Evolutionary conservation across 2,797 vertebrate genomes (phyloP), one percentile per base, ranked within the genome.

Genomic region (Champsocephalus esox): DNA sequence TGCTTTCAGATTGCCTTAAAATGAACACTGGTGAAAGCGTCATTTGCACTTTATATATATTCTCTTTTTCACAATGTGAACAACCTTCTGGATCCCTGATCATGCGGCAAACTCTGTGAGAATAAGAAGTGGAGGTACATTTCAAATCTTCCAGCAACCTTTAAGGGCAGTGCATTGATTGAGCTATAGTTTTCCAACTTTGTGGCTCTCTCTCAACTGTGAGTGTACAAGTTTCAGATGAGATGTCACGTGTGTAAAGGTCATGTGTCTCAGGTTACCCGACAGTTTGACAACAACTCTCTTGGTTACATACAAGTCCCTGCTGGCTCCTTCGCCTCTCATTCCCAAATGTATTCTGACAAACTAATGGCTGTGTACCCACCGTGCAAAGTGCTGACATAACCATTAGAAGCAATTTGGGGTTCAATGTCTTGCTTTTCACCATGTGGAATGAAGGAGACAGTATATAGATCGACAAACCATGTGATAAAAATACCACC

Each of bases 11-110:
- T 60, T 38, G 66, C 50, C 58, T 79, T 60, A 59, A 79, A 84
- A 87, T 63, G 79, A 81, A 80, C 60, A 52, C 21, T 21, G 70
- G 44, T 75, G 51, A 61, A 84, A 87, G 73, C 60, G 61, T 77
- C 32, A 56, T 69, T 62, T 68, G 41, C 11, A 63, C 66, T 63
- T 81, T 88, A 80, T 88, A 73, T 66, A 80, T 80, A 73, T 80
- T 73, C 1, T 43, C 45, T 72, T 68, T 60, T 61, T 72, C 49
- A 50, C 52, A 67, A 13, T 50, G 50, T 79, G 28, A 28, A 28
- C 28, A 28, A 28, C 66, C 74, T 41, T 0, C 56, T 13, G 28
- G 55, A 70, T 72, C 63, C 59, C 60, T 55, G 70, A 71, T 82
- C 66, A 66, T 80, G 56, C 73, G 43, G n/a, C 2, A 38, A 4